phyloP scores from a whole-genome alignment of 92 coral and sea anemone genomes.

The Phenganax stokvisi region DNA sequence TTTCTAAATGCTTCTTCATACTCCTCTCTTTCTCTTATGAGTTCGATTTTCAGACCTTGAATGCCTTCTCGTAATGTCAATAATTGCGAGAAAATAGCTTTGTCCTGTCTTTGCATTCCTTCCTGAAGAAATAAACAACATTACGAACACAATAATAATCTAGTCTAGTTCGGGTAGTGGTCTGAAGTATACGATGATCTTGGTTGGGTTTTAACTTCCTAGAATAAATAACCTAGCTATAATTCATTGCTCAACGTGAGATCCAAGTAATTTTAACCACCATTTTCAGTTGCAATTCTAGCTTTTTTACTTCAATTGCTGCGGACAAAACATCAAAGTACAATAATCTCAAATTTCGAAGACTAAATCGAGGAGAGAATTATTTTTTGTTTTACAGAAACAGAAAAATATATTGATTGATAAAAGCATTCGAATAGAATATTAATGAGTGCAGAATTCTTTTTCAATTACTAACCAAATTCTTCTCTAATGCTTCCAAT shows the following conservation, averaged over 20 bases:
- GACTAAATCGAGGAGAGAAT: not conserved
- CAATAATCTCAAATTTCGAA: not conserved
- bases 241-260: too few relatives aligned
- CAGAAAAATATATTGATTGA: not conserved
- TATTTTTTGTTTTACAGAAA: not conserved
- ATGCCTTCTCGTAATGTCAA: conserved; percentile 16
- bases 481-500: not conserved
- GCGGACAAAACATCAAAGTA: not conserved
- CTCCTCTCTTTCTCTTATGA: conserved; percentile 22
- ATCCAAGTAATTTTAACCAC: too few relatives aligned
- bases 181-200: not conserved
- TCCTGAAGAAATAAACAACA: conserved; percentile 8
- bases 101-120: conserved; percentile 33
- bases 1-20: conserved; percentile 32
- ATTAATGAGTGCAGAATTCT: conserved; percentile 7
- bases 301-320: not conserved
- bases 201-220: not conserved
- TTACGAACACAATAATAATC: not conserved
- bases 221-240: too few relatives aligned
- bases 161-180: not conserved
- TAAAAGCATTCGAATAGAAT: conserved; percentile 4
- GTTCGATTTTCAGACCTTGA: conserved; percentile 20
- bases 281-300: too few relatives aligned
- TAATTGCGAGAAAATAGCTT: conserved; percentile 25
- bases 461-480: conserved; percentile 23